Evolutionary conservation across 2,888 invertebrate genomes (phyloP), one percentile per base, ranked within the genome.

Genomic region (Oscheius sp.): DNA sequence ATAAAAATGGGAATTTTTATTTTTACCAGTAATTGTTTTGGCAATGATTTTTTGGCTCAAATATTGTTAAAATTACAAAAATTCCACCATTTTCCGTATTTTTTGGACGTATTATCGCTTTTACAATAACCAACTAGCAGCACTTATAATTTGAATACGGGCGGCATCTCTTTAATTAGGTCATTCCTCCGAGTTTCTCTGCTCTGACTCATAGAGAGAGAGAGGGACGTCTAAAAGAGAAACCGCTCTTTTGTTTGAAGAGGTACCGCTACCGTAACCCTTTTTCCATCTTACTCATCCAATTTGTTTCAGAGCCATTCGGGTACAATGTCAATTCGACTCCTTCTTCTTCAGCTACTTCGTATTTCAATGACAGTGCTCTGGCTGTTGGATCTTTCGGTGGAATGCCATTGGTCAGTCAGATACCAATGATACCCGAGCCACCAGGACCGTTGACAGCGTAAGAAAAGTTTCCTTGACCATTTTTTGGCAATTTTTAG

Each of bases 401-500:
- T 9, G n/a, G 33, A 6, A 38, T 47, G 32, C 67, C 66, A 9
- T n/a, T 28, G 20, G 28, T 59, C 22, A 32, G 20, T 47, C 50
- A 41, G 17, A 32, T 47, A 12, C 30, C 17, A 20, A 49, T 59
- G 57, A 24, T 59, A 4, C 33, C 28, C 9, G 33, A 57, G 12
- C 33, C 57, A 6, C 57, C 59, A 9, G 49, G 57, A 17, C 64
- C 50, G 33, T 33, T 59, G 28, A 65, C 65, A 3, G 38, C 47
- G 62, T 62, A 8, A 30, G 54, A 24, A 12, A 28, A 12, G 17
- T 62, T 47, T 32, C 8, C 30, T 24, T 49, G 3, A 2, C 41
- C n/a, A 14, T 17, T 17, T 6, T 41, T 17, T 6, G 5, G 8
- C 4, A 20, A 6, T 4, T 41, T 41, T 49, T 57, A 74, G 94